Conservation (phyloP, 2,113 vertebrate genomes). For the Mastomys coucha region DNA sequence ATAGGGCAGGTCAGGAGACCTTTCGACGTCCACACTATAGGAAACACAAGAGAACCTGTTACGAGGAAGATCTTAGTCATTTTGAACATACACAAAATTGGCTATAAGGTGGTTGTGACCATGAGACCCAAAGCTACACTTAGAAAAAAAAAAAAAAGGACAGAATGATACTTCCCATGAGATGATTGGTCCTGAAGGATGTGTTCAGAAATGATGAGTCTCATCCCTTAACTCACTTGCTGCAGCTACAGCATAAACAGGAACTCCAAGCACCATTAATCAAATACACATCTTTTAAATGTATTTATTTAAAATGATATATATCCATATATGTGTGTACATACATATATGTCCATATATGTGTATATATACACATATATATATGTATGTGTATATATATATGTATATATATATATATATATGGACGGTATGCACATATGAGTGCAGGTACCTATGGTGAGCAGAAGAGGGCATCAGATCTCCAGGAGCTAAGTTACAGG, state of each 20-base stretch:
- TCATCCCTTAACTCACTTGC: not conserved
- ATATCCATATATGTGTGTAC: too few species aligned
- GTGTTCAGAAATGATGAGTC: not conserved
- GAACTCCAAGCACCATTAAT: slow-evolving; percentile 14
- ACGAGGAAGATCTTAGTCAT: not conserved
- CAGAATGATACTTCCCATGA: not conserved
- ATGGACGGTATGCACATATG: not conserved
- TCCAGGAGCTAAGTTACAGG: not conserved
- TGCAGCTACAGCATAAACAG: not conserved
- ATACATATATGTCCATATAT: too few species aligned
- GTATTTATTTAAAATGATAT: not conserved
- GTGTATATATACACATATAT: not conserved
- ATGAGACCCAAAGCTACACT: not conserved
- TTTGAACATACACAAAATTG: not conserved
- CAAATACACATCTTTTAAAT: slow-evolving; percentile 22
- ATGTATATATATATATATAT: not conserved
- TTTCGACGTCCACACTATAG: slow-evolving; percentile 88
- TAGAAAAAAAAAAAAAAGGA: not conserved
- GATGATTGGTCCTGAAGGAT: not conserved
- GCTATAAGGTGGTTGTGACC: not conserved
- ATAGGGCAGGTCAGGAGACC: slow-evolving; percentile 88
- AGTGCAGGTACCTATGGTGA: not conserved
- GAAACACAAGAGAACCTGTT: slow-evolving; percentile 41
- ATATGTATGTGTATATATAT: too few species aligned
- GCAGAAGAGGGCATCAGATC: not conserved